These are phyloP conservation scores for Chymomyza fuscimana DNA, from an alignment of 2,888 invertebrate genomes.

Conservation along the genomic window DNA sequence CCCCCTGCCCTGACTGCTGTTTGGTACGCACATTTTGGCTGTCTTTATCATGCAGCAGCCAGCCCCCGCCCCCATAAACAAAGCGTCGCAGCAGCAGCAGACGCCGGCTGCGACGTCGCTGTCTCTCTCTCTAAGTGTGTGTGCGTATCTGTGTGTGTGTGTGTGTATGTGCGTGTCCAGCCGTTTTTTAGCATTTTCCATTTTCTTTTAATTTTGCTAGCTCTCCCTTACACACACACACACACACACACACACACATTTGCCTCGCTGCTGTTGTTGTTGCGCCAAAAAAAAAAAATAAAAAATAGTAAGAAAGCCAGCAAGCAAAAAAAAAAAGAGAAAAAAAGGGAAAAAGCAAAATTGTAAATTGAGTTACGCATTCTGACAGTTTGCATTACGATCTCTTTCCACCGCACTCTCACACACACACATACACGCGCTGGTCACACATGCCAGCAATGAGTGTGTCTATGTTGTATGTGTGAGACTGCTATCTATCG, in stretches of 20 bases:
- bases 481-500: constrained; percentile 65
- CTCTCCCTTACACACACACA: constrained; percentile 31
- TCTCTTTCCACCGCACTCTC: constrained; percentile 47
- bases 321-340: neutral
- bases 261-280: too few relatives aligned
- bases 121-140: constrained; percentile 13
- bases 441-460: constrained; percentile 51
- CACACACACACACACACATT: constrained; percentile 16
- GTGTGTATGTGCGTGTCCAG: constrained; percentile 37
- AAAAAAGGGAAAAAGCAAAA: constrained; percentile 60
- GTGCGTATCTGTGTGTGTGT: neutral
- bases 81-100: constrained; percentile 4
- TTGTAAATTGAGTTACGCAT: constrained; percentile 76
- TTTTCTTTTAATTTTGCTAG: constrained; percentile 71
- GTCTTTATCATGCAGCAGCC: constrained; percentile 61
- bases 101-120: constrained; percentile 13
- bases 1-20: constrained; percentile 25
- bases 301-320: constrained; percentile 3
- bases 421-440: neutral
- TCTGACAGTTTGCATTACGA: constrained; percentile 77
- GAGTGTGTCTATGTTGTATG: constrained; percentile 29
- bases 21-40: constrained; percentile 61
- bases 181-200: constrained; percentile 69
- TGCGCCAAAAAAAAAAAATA: constrained; percentile 26
- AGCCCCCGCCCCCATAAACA: constrained; percentile 26